Evolutionary conservation across 1,140 invertebrate genomes (phyloP), one percentile per base, ranked within the genome.

Genomic region (Drosophila ohnishii): DNA sequence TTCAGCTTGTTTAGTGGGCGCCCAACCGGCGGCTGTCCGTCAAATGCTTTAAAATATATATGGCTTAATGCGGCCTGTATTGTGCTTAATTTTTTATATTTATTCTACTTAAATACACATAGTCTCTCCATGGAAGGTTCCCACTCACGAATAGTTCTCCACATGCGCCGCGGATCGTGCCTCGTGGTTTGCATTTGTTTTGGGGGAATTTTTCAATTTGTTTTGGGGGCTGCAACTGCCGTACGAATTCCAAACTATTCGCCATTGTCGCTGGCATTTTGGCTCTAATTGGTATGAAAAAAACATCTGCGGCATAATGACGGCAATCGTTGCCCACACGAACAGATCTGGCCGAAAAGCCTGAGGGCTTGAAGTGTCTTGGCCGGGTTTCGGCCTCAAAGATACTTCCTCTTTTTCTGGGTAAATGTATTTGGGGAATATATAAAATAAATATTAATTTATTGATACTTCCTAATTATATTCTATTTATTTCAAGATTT

Each of bases 1-100:
- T 86, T 86, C 83, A 88, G 60, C 76, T 76, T 79, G 60, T 72
- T 85, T 85, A 75, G 73, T 81, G 50, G 76, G 72, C 80, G 80
- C 53, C 82, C 63, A 45, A 79, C 35, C 83, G 83, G 57, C 83
- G 78, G 69, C 55, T 55, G 62, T 69, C 59, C 69, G 55, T 62
- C 71, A 75, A 64, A 58, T 37, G 50, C 13, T 22, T 22, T 5
- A 35, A 35, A 51, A 34, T 19, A 30, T 48, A 25, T 3, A 3
- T 1, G 7, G 19, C 19, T 19, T 19, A 19, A 19, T 19, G 19
- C 19, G 19, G 19, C 19, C 19, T 19, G 19, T 19, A 19, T 19
- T 9, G 3, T 50, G 32, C 51, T 10, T 53, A 34, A 35, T 53
- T 30, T 7, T 44, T 8, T 5, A 37, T 55, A 51, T 53, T 53